Conservation (phyloP, 2,797 vertebrate genomes). For the Adelosebastes latens region DNA sequence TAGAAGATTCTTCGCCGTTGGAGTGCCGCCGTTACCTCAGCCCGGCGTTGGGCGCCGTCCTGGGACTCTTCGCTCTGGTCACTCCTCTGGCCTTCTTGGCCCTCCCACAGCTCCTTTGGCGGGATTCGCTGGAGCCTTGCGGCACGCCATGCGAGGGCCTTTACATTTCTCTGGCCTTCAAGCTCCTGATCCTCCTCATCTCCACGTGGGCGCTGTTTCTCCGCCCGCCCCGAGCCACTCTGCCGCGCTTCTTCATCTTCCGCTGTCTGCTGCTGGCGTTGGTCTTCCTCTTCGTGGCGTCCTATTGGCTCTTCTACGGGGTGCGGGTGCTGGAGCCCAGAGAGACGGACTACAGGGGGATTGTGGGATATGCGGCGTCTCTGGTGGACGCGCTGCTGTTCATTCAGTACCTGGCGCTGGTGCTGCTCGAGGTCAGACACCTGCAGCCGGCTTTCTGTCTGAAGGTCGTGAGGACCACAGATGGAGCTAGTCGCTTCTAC, state of each 20-base stretch:
- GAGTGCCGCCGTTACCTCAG: conserved; percentile 88
- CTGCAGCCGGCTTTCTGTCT: conserved; percentile 91
- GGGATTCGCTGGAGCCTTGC: conserved; percentile 87
- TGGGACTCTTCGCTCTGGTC: conserved; percentile 88
- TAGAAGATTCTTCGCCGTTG: conserved; percentile 87
- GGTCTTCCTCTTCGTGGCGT: conserved; percentile 90
- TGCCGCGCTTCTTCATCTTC: conserved; percentile 89
- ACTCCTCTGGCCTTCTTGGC: conserved; percentile 90
- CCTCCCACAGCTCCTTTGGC: conserved; percentile 91
- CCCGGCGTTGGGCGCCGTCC: conserved; percentile 75
- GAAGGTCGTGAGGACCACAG: conserved; percentile 90
- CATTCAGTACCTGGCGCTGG: conserved; percentile 91
- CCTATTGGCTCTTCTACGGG: conserved; percentile 93
- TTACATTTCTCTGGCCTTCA: conserved; percentile 93
- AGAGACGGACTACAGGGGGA: conserved; percentile 88
- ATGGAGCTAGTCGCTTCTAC: conserved; percentile 90
- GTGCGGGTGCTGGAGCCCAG: conserved; percentile 88
- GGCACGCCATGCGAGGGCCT: conserved; percentile 92
- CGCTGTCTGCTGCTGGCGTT: conserved; percentile 89
- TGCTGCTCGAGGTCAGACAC: conserved; percentile 90
- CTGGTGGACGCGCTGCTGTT: conserved; percentile 92
- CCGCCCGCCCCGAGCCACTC: conserved; percentile 85
- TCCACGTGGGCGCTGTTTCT: conserved; percentile 93
- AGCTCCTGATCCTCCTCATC: conserved; percentile 91
- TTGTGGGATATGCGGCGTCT: conserved; percentile 90